These are phyloP conservation scores for Nautilus pompilius DNA, from an alignment of 1,140 invertebrate species.

Conservation along the genomic window DNA sequence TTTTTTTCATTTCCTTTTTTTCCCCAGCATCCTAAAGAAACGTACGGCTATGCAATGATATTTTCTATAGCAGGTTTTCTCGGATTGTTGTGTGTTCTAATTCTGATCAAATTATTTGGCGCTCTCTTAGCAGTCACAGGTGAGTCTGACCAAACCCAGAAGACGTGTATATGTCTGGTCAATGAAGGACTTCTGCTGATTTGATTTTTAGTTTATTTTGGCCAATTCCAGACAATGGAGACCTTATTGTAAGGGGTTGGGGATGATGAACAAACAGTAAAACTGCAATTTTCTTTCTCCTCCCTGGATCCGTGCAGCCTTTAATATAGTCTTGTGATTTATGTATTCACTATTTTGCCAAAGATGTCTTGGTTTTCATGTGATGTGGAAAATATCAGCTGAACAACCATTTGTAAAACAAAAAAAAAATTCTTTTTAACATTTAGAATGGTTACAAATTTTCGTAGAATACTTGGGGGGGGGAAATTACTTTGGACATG, in stretches of 20 bases:
- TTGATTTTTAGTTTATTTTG: not conserved
- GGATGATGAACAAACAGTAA: too few species aligned
- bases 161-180: not conserved
- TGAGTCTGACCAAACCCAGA: slow-evolving; percentile 56
- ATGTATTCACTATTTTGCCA: too few species aligned
- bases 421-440: too few species aligned
- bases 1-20: slow-evolving; percentile 20
- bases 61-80: slow-evolving; percentile 88
- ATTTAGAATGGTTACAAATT: too few species aligned
- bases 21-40: slow-evolving; percentile 67
- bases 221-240: too few species aligned
- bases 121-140: slow-evolving; percentile 90
- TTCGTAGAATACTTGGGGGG: too few species aligned
- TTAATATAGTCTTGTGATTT: not conserved
- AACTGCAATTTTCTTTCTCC: not conserved
- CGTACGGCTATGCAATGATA: slow-evolving; percentile 81
- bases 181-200: not conserved
- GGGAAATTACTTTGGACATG: not conserved
- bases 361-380: too few species aligned
- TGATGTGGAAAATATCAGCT: too few species aligned
- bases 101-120: slow-evolving; percentile 79
- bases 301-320: not conserved
- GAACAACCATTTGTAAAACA: too few species aligned
- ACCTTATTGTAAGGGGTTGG: too few species aligned
- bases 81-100: slow-evolving; percentile 87